Evolutionary conservation across 64 coral and sea anemone genomes (phyloP).

Genomic region (Montipora cactus): DNA sequence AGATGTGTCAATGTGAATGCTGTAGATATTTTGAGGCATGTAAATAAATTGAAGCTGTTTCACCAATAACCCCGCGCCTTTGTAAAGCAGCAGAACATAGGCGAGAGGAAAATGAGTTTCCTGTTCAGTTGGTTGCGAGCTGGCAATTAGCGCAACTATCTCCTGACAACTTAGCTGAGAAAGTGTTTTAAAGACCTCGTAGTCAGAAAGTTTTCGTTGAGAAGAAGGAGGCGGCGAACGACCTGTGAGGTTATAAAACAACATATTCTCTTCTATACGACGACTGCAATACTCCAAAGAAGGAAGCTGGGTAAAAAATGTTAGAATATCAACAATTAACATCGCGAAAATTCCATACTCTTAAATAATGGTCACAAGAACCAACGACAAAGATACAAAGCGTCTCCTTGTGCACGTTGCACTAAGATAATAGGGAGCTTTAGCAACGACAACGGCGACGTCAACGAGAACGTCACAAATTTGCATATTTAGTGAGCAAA

Average conservation of each 20-base stretch:
- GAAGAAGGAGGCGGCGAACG: neutral
- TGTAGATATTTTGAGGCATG: conserved; percentile 57
- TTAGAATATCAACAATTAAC: too few relatives aligned
- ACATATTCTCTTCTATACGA: neutral
- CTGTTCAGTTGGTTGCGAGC: conserved; percentile 1
- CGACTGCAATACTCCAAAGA: neutral
- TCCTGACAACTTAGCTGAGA: conserved; percentile 3
- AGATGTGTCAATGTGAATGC: conserved; percentile 42
- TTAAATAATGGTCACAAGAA: too few relatives aligned
- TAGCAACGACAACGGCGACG: too few relatives aligned
- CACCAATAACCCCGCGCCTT: conserved; percentile 37
- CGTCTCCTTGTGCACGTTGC: too few relatives aligned
- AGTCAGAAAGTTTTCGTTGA: neutral
- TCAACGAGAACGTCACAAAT: too few relatives aligned
- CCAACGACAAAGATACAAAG: too few relatives aligned
- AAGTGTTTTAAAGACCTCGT: neutral
- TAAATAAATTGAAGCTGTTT: conserved; percentile 56
- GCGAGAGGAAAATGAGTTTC: conserved; percentile 50
- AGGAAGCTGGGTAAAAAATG: neutral
- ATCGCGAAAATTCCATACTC: too few relatives aligned
- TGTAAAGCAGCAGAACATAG: conserved; percentile 42
- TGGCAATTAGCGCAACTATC: neutral
- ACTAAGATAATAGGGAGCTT: too few relatives aligned
- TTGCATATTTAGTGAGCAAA: too few relatives aligned
- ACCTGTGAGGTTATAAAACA: neutral